These are phyloP conservation scores for Fragum fragum DNA, from an alignment of 2,888 invertebrate species.

Conservation along the genomic window DNA sequence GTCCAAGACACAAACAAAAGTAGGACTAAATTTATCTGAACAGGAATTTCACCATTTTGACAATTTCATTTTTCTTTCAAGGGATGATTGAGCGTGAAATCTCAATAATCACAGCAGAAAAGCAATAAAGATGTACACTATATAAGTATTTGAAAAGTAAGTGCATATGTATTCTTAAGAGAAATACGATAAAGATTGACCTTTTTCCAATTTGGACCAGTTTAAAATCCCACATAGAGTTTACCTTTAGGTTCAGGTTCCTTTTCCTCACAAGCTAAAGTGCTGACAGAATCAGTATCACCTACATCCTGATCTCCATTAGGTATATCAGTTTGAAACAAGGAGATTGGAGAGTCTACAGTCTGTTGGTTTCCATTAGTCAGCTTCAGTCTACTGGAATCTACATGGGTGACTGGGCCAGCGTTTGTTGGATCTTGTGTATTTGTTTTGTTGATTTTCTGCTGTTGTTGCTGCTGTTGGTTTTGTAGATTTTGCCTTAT, in stretches of 20 bases:
- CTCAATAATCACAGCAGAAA: too few relatives aligned
- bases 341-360: background rate
- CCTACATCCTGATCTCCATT: conserved; percentile 40
- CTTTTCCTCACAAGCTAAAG: conserved; percentile 61
- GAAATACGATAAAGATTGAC: too few relatives aligned
- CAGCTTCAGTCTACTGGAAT: conserved; percentile 32
- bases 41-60: too few relatives aligned
- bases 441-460: background rate
- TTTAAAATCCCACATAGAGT: too few relatives aligned
- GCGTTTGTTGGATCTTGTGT: conserved; percentile 4
- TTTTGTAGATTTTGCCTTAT: conserved; percentile 35
- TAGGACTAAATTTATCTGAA: too few relatives aligned
- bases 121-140: too few relatives aligned
- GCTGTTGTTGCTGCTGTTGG: conserved; percentile 24
- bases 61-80: too few relatives aligned
- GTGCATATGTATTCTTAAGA: too few relatives aligned
- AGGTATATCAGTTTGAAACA: conserved; percentile 37
- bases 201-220: too few relatives aligned
- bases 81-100: too few relatives aligned
- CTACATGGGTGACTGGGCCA: conserved; percentile 5
- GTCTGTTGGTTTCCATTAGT: background rate
- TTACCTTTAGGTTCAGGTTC: conserved; percentile 62
- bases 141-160: too few relatives aligned
- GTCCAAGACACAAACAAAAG: too few relatives aligned
- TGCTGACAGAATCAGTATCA: conserved; percentile 64